These are phyloP conservation scores for Plumapathes pennacea DNA, from an alignment of 92 coral and sea anemone species.

Conservation along the genomic window DNA sequence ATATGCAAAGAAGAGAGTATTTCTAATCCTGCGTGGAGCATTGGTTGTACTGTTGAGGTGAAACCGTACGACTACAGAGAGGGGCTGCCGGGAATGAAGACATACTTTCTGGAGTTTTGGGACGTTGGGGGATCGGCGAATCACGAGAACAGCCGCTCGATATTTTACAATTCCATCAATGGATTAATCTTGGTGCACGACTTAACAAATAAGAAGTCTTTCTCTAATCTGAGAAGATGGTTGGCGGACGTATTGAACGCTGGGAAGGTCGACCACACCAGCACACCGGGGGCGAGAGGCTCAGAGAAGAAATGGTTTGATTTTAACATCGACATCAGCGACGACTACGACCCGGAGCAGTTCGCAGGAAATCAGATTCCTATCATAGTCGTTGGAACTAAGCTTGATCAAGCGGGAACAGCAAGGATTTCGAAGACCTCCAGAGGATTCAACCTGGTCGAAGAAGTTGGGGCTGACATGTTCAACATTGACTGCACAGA, in stretches of 20 bases:
- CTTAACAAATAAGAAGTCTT: constrained; percentile 93
- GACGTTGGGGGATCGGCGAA: constrained; percentile 98
- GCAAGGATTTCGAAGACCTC: constrained; percentile 70
- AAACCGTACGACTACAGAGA: constrained; percentile 89
- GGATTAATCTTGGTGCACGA: constrained; percentile 98
- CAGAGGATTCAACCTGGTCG: constrained; percentile 81
- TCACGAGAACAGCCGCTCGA: constrained; percentile 89
- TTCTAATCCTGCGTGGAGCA: constrained; percentile 96
- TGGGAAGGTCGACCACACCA: constrained; percentile 60
- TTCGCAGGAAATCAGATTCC: constrained; percentile 98
- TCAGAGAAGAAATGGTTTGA: constrained; percentile 70
- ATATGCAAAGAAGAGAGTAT: constrained; percentile 90
- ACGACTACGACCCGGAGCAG: constrained; percentile 92
- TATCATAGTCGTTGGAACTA: constrained; percentile 89
- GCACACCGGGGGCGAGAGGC: constrained; percentile 1
- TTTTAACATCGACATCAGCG: constrained; percentile 70
- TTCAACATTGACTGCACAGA: constrained; percentile 83
- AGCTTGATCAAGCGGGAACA: constrained; percentile 88
- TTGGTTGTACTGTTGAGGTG: constrained; percentile 95
- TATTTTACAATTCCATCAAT: constrained; percentile 86
- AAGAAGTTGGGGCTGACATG: constrained; percentile 97
- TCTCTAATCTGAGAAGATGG: constrained; percentile 88
- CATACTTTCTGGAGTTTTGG: constrained; percentile 93
- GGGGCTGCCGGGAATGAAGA: constrained; percentile 78
- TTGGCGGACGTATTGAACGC: constrained; percentile 84